Conservation (phyloP, 2,113 vertebrate genomes). For the Spilogale gracilis region DNA sequence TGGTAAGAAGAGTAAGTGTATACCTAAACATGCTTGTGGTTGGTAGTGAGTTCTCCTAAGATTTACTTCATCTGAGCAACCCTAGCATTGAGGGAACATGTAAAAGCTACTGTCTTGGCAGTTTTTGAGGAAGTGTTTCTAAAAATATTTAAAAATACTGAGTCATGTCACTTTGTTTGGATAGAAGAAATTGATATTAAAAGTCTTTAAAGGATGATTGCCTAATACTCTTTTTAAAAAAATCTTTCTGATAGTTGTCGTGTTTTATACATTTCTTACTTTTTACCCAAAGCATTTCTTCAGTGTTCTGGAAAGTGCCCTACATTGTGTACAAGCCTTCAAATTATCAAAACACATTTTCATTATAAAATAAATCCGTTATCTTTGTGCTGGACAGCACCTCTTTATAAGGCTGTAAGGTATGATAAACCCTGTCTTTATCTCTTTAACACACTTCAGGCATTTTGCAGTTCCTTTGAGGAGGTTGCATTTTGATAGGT, state of each 20-base stretch:
- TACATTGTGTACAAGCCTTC: not conserved
- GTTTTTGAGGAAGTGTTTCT: conserved; percentile 41
- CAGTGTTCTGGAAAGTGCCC: conserved; percentile 39
- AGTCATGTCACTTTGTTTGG: conserved; percentile 7
- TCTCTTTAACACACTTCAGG: not conserved
- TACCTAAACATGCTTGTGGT: not conserved
- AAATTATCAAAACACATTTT: conserved; percentile 36
- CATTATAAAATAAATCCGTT: not conserved
- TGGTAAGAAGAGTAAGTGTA: not conserved
- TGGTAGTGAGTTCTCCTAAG: not conserved
- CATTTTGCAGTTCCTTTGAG: not conserved
- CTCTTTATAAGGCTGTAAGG: not conserved
- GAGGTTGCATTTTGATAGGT: not conserved
- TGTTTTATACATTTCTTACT: conserved; percentile 34
- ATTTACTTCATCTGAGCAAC: not conserved
- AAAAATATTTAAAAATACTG: conserved; percentile 47
- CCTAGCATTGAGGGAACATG: not conserved
- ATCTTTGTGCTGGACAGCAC: not conserved
- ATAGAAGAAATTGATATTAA: conserved; percentile 33
- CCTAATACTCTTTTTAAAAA: not conserved
- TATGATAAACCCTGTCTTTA: not conserved
- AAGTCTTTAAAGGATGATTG: not conserved
- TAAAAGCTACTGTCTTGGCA: conserved; percentile 32
- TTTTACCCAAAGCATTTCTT: conserved; percentile 25
- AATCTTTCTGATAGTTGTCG: not conserved